These are phyloP conservation scores for Elymnias hypermnestra DNA, from an alignment of 1,140 invertebrate genomes.

Conservation along the genomic window DNA sequence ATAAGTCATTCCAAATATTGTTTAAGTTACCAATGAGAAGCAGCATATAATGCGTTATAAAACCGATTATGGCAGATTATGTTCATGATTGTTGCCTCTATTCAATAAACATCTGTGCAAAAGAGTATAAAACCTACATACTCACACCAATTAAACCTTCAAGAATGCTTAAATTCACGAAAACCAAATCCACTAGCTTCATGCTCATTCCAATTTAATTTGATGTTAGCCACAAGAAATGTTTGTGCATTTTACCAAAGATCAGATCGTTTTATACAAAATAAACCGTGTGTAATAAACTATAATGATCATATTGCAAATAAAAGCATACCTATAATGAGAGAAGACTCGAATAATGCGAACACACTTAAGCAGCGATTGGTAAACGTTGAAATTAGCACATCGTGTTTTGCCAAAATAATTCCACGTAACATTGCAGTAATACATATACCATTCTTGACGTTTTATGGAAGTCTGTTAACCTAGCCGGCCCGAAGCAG, in stretches of 20 bases:
- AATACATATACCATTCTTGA: slow-evolving; percentile 10
- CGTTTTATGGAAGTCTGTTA: slow-evolving; percentile 9
- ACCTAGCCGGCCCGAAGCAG: slow-evolving; percentile 2
- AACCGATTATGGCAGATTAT: no score
- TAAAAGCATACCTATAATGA: slow-evolving; percentile 19
- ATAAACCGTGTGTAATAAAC: slow-evolving; percentile 17
- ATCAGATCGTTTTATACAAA: slow-evolving; percentile 20
- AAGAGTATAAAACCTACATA: slow-evolving; percentile 16
- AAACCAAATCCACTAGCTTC: slow-evolving; percentile 17
- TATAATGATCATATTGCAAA: slow-evolving; percentile 14
- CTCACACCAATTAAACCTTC: slow-evolving; percentile 20
- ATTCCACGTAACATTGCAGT: slow-evolving; percentile 1
- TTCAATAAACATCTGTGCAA: slow-evolving; percentile 12
- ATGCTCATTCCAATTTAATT: slow-evolving; percentile 20
- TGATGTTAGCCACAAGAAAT: slow-evolving; percentile 21
- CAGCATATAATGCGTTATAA: no score
- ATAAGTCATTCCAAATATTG: no score
- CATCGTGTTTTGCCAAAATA: slow-evolving; percentile 11
- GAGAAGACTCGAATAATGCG: slow-evolving; percentile 17
- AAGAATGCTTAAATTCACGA: slow-evolving; percentile 4
- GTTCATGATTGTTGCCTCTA: slow-evolving; percentile 16
- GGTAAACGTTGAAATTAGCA: slow-evolving; percentile 12
- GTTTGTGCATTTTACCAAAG: slow-evolving; percentile 17
- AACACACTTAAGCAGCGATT: slow-evolving; percentile 14
- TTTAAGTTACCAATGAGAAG: no score